Conservation (phyloP, 2,797 vertebrate genomes). For the Siniperca scherzeri region DNA sequence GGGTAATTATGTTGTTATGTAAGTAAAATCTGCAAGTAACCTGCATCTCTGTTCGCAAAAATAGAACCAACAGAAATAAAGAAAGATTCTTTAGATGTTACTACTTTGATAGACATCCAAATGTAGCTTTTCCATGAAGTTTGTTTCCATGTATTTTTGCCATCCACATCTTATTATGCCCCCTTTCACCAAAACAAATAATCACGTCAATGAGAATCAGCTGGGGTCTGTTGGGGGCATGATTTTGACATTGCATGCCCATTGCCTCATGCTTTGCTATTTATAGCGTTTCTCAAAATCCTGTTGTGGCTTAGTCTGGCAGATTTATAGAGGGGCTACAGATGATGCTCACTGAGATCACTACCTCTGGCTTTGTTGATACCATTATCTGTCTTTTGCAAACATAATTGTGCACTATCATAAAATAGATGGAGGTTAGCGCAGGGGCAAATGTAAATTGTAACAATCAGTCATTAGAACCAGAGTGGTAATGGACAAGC, state of each 20-base stretch:
- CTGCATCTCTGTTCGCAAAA: background rate
- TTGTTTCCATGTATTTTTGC: background rate
- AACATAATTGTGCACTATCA: slow-evolving; percentile 34
- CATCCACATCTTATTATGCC: background rate
- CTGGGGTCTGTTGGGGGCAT: background rate
- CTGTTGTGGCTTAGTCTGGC: slow-evolving; percentile 45
- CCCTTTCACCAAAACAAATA: background rate
- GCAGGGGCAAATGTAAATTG: slow-evolving; percentile 24
- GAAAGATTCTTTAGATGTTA: background rate
- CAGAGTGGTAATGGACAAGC: slow-evolving; percentile 41
- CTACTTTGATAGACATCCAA: background rate
- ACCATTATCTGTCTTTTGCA: slow-evolving; percentile 51
- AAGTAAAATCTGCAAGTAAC: background rate
- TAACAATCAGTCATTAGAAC: slow-evolving; percentile 41
- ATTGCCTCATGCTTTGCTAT: slow-evolving; percentile 72
- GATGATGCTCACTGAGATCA: slow-evolving; percentile 54
- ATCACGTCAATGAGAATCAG: slow-evolving; percentile 4
- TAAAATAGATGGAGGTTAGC: slow-evolving; percentile 3
- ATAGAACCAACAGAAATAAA: background rate
- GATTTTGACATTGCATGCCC: slow-evolving; percentile 48
- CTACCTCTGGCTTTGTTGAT: slow-evolving; percentile 44
- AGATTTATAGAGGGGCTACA: slow-evolving; percentile 58
- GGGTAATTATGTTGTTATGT: background rate
- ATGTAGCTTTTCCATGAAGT: background rate
- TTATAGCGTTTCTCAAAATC: slow-evolving; percentile 64